These are phyloP conservation scores for Oxyteleia sp. DNA, from an alignment of 2,888 invertebrate species.

Conservation along the genomic window DNA sequence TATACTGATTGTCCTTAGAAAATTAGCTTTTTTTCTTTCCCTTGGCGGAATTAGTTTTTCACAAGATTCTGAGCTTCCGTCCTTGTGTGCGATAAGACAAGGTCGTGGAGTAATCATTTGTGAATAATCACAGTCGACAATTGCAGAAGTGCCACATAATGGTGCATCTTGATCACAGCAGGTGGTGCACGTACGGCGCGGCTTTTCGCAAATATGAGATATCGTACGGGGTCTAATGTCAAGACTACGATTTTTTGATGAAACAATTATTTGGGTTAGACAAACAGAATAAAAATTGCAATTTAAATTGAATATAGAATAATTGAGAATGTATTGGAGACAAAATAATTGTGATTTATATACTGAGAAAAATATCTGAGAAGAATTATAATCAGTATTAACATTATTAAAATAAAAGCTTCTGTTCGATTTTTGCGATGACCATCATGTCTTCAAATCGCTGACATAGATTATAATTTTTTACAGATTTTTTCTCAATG, in stretches of 20 bases:
- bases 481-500: too few species aligned
- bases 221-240: conserved; percentile 8
- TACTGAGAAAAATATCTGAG: too few species aligned
- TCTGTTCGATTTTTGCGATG: too few species aligned
- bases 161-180: conserved; percentile 50
- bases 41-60: conserved; percentile 37
- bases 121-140: conserved; percentile 42
- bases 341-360: too few species aligned
- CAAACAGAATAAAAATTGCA: background rate
- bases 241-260: background rate
- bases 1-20: conserved; percentile 57
- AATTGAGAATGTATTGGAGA: too few species aligned
- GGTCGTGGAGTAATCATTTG: conserved; percentile 50
- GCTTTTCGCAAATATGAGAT: conserved; percentile 21
- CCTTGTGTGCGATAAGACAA: conserved; percentile 55
- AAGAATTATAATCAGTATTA: too few species aligned
- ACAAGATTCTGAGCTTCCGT: conserved; percentile 31
- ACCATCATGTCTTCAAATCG: too few species aligned
- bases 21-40: conserved; percentile 64
- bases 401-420: too few species aligned
- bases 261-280: conserved; percentile 12
- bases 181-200: conserved; percentile 30
- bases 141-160: conserved; percentile 40
- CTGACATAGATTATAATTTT: too few species aligned
- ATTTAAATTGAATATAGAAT: conserved; percentile 8